Conservation (phyloP, 2,113 vertebrate genomes). For the Cinclus cinclus region DNA sequence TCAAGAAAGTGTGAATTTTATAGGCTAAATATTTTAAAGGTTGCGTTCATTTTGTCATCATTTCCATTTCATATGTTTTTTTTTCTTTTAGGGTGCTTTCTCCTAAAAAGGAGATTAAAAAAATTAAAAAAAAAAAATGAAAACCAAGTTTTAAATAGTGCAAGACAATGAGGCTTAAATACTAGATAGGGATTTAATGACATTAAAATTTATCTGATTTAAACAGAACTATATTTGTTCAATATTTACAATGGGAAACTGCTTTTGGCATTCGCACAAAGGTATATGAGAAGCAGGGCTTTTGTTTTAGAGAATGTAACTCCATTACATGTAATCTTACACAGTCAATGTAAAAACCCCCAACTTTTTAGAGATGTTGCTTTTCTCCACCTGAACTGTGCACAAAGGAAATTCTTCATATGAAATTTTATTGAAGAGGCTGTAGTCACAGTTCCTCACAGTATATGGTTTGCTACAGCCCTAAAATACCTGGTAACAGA, state of each 20-base stretch:
- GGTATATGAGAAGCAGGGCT: neutral
- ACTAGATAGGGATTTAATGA: neutral
- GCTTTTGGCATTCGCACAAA: neutral
- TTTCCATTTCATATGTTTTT: neutral
- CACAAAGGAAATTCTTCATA: neutral
- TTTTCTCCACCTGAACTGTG: neutral
- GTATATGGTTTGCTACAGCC: neutral
- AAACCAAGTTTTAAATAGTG: neutral
- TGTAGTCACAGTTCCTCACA: neutral
- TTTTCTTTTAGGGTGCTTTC: neutral
- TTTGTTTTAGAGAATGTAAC: neutral
- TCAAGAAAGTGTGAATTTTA: neutral
- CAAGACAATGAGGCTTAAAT: neutral
- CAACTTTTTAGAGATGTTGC: neutral
- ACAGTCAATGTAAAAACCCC: neutral
- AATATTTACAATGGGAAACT: neutral
- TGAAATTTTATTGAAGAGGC: slow-evolving; percentile 18
- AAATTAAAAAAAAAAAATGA: neutral
- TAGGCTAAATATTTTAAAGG: neutral
- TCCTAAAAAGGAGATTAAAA: neutral
- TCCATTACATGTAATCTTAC: neutral
- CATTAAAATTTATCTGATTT: neutral
- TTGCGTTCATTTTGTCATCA: neutral
- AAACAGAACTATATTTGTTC: neutral
- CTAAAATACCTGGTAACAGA: neutral